Evolutionary conservation across 1,140 invertebrate genomes (phyloP), one percentile per base, ranked within the genome.

Genomic region (Drosophila nigromelanica): DNA sequence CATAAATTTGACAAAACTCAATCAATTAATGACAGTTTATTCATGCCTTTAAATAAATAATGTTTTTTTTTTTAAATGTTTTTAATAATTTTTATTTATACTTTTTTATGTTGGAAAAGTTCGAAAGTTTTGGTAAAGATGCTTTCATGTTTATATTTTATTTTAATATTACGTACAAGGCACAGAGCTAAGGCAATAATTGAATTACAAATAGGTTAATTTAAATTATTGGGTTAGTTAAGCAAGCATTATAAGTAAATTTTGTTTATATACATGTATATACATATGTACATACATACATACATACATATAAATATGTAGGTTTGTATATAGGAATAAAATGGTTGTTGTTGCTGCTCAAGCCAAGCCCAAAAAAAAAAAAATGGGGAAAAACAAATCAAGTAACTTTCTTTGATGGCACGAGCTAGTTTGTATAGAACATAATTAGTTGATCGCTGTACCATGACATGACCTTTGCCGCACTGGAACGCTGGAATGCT

Each of bases 361-460:
- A 47, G 58, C 58, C 42, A 48, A 60, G 43, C 55, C 68, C 68
- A 33, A 43, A 35, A 27, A 30, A 50, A 47, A 6, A 15, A 42
- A 35, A 45, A 35, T 43, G 27, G n/a, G 5, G 27, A 6, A 10
- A 21, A 24, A n/a, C 21, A 11, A 12, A 50, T 24, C 50, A 15
- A 54, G 35, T 54, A 64, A 66, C 61, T 58, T 72, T 72, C 48
- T 66, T 66, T 43, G 51, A 68, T 80, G 78, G 78, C 78, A 81
- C 78, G 78, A 81, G 78, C 59, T 50, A n/a, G 21, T 61, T 61
- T 45, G 33, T 15, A n/a, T 60, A 48, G 55, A 78, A 68, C 68
- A 76, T 82, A 82, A 86, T 86, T 87, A 86, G 82, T 82, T 86
- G 68, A 80, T 82, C 75, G 83, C 61, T 86, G 60, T 87, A 82